Evolutionary conservation across 2,797 vertebrate genomes (phyloP), one percentile per base, ranked within the genome.

Genomic region (Pseudomugil gertrudae): DNA sequence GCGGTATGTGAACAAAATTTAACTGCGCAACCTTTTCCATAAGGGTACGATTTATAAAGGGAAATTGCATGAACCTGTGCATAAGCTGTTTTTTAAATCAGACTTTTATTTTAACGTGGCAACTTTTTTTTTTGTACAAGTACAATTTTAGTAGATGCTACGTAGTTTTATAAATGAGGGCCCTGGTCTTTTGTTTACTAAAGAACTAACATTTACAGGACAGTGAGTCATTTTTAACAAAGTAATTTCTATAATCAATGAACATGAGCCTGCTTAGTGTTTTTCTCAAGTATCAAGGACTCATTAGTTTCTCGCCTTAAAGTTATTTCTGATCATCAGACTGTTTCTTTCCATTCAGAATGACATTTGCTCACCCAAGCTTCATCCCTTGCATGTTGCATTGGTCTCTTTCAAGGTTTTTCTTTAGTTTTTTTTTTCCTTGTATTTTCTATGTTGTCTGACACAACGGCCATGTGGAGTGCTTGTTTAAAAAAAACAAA

Each of bases 231-330:
- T 57, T 45, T 63, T 38, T 32, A 3, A 69, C 57, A 75, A 63
- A 65, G 59, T 61, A 79, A 77, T 80, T 64, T 78, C 60, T 76
- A n/a, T n/a, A n/a, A n/a, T n/a, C 76, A 79, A 82, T 83, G 85
- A 84, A 87, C 78, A 84, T 84, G 79, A 78, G 69, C 59, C 60
- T 38, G 66, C 40, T 63, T 57, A 55, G n/a, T 67, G 76, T 80
- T 76, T 72, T 73, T 65, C 76, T 73, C 26, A 57, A 47, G 33
- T 75, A 57, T 77, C 47, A 14, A 33, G 63, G 80, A 67, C 82
- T 83, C 79, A 76, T 89, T 87, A 84, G 60, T 53, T 55, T 68
- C 59, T 63, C 73, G 61, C 54, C 64, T 78, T 75, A 45, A 76
- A 77, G 60, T 81, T 63, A 80, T 78, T 84, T 84, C 64, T 70